Base-by-base conservation (phyloP, 2,888 invertebrate species). In the Campoplex nolae region DNA sequence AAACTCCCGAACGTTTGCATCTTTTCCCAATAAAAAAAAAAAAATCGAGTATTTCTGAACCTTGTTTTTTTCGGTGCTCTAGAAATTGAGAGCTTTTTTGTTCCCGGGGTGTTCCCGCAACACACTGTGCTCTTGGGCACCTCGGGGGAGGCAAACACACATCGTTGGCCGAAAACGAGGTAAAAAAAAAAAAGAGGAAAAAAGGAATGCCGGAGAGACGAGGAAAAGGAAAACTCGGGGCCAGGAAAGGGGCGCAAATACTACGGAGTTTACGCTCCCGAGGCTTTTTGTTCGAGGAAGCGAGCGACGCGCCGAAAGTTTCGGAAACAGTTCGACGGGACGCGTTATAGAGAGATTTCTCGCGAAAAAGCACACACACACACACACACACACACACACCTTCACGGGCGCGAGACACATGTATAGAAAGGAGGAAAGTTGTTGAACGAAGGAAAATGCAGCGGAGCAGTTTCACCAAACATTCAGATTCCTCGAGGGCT, bases 401-500 rank as follows among this genome's bases (percentile, higher is more conserved):
- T 23, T 23, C 23, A 23, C 23, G 23, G 23, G 48, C 28, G 32
- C 13, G 8, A 42, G 8, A 45, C 23, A 70, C 45, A 73, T 11
- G n/a, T 9, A 35, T 35, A 35, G 35, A 42, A 11, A 65, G 18
- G 11, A 56, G 54, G 18, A 28, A 62, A 86, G 80, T 83, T 86
- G n/a, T 74, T 68, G 70, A 78, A 78, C 48, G 48, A 65, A 38
- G 65, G 35, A 68, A 62, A 45, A 23, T 58, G 48, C 42, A 45
- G 35, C 51, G 32, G 48, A 67, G 73, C 54, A 79, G 42, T 80
- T 70, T 67, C 45, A 28, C 78, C 65, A 79, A 83, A 83, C 83
- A 83, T 76, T 86, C 83, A 83, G 75, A 86, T 83, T 86, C 83
- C 79, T 51, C 42, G 62, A 75, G 78, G 70, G 78, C 78, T 73